These are phyloP conservation scores for Stichopus horrens DNA, from an alignment of 53 echinoderm and acorn worm genomes.

Conservation along the genomic window DNA sequence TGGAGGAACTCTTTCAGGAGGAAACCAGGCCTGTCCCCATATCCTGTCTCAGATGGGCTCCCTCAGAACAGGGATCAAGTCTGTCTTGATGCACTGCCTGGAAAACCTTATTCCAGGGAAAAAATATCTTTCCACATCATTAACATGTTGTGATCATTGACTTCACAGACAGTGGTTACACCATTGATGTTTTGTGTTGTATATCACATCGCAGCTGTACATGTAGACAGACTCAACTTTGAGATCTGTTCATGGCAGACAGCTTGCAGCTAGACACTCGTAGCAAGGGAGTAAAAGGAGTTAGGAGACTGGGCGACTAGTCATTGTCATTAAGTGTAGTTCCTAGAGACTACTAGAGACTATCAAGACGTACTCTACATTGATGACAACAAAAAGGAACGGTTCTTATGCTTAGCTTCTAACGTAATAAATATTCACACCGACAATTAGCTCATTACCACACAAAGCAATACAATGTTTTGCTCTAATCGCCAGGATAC, in stretches of 20 bases:
- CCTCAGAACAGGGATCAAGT: conserved; percentile 39
- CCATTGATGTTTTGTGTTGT: conserved; percentile 40
- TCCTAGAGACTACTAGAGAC: conserved; percentile 8
- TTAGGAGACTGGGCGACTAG: conserved; percentile 3
- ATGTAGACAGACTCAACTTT: background rate
- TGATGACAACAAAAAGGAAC: conserved; percentile 35
- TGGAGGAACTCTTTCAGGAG: conserved; percentile 14
- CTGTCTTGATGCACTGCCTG: conserved; percentile 40
- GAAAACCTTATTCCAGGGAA: background rate
- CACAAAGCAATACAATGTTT: conserved; percentile 24
- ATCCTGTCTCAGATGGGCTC: conserved; percentile 23
- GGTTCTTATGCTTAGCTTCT: conserved; percentile 1
- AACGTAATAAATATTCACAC: background rate
- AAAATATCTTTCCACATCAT: conserved; percentile 18
- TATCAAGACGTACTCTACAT: conserved; percentile 40
- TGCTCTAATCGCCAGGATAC: conserved; percentile 15
- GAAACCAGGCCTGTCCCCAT: conserved; percentile 10
- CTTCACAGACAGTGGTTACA: conserved; percentile 43
- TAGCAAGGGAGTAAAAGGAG: conserved; percentile 16
- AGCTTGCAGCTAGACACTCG: conserved; percentile 1
- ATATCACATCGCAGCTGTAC: conserved; percentile 26
- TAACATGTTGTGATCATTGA: conserved; percentile 25
- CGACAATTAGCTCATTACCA: conserved; percentile 42
- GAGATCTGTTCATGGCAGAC: conserved; percentile 14
- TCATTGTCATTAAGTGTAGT: background rate